These are phyloP conservation scores for Macaria liturata DNA, from an alignment of 2,888 invertebrate genomes.

Conservation along the genomic window DNA sequence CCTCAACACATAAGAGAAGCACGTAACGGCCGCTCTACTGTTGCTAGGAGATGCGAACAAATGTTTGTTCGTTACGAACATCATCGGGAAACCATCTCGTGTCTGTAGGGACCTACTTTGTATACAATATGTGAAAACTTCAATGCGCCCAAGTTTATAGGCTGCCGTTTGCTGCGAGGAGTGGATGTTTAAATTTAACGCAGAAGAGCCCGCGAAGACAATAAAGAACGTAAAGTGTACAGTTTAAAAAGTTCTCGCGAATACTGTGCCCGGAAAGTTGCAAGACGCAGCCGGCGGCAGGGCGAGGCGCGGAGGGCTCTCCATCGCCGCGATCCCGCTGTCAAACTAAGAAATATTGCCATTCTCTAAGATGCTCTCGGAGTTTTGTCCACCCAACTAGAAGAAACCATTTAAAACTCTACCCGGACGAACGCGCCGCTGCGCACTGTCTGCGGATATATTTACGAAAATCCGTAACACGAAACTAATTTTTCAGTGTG, in stretches of 20 bases:
- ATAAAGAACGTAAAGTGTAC: constrained; percentile 77
- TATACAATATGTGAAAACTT: constrained; percentile 45
- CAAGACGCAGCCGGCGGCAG: constrained; percentile 56
- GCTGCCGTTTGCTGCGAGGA: constrained; percentile 55
- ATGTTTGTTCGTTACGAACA: constrained; percentile 59
- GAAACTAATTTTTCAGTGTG: constrained; percentile 16
- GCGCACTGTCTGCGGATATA: constrained; percentile 25
- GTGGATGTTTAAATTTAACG: constrained; percentile 66
- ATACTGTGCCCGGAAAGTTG: constrained; percentile 71
- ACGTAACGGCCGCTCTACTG: constrained; percentile 63
- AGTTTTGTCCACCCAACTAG: constrained; percentile 49
- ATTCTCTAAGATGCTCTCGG: constrained; percentile 45
- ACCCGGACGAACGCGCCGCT: constrained; percentile 31
- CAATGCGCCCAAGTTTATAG: constrained; percentile 52
- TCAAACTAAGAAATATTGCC: constrained; percentile 78
- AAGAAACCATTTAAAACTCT: constrained; percentile 49
- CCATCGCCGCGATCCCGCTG: constrained; percentile 59
- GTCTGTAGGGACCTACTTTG: constrained; percentile 12
- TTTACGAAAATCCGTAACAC: constrained; percentile 22
- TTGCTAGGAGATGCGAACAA: constrained; percentile 66
- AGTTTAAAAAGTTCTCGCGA: constrained; percentile 75
- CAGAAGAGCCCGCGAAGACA: constrained; percentile 63
- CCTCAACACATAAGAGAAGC: constrained; percentile 62
- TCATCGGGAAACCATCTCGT: constrained; percentile 41
- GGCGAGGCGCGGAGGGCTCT: constrained; percentile 41